phyloP scores from a whole-genome alignment of 2,888 invertebrate species.

The Drosophila infuscata region DNA sequence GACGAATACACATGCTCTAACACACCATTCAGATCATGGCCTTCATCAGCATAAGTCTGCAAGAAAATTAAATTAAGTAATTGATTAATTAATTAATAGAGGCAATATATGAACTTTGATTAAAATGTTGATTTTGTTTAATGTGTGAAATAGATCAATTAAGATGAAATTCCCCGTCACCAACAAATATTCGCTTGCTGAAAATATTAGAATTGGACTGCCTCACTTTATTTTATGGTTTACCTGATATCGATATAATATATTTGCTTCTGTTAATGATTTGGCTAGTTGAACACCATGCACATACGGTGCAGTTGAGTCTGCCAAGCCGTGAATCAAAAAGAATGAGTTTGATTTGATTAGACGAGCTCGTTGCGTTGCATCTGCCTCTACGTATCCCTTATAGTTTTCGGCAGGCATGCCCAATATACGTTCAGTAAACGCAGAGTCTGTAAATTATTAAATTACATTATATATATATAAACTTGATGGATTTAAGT shows the following conservation, averaged over 20 bases:
- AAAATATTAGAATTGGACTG: neutral
- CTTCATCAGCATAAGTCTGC: constrained; percentile 97
- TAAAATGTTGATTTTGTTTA: neutral
- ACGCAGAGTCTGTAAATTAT: constrained; percentile 92
- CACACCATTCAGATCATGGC: constrained; percentile 93
- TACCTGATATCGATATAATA: constrained; percentile 97
- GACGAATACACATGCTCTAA: constrained; percentile 96
- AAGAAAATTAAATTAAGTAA: constrained; percentile 43
- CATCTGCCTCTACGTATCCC: constrained; percentile 96
- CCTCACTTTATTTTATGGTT: constrained; percentile 22
- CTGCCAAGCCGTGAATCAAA: constrained; percentile 96
- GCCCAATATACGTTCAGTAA: constrained; percentile 97
- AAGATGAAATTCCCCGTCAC: neutral
- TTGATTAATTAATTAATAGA: too few species aligned
- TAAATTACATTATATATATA: neutral
- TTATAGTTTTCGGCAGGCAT: constrained; percentile 94
- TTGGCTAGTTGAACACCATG: constrained; percentile 96
- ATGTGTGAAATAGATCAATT: neutral
- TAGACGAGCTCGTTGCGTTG: constrained; percentile 94
- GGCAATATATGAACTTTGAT: neutral
- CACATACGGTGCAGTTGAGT: constrained; percentile 96
- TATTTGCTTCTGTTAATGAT: constrained; percentile 93
- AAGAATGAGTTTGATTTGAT: constrained; percentile 95
- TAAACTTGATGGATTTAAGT: too few species aligned
- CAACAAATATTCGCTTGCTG: neutral